These are phyloP conservation scores for Ranitomeya imitator DNA, from an alignment of 2,113 vertebrate species.

Conservation along the genomic window DNA sequence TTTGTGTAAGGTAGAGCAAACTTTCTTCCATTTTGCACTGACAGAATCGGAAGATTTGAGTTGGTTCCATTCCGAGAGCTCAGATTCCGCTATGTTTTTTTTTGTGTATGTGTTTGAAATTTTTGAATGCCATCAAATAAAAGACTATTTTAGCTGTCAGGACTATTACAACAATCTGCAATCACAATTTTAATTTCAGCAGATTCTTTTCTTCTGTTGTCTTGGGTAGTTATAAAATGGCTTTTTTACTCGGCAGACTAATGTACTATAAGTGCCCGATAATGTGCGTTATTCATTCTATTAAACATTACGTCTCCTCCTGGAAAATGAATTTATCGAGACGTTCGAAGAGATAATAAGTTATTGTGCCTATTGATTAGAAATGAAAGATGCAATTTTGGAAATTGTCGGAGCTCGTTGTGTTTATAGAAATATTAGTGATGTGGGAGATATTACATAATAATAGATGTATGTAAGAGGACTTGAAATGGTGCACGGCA, in stretches of 20 bases:
- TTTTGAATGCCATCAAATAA: slow-evolving; percentile 2
- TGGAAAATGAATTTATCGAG: slow-evolving; percentile 1
- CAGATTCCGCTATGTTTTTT: background rate
- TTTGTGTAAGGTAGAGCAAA: background rate
- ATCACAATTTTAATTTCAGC: slow-evolving; percentile 24
- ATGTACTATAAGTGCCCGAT: slow-evolving; percentile 54
- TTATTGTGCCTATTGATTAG: slow-evolving; percentile 31
- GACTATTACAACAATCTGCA: slow-evolving; percentile 13
- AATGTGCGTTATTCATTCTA: slow-evolving; percentile 45
- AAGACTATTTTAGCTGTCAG: slow-evolving; percentile 22
- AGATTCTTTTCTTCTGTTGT: background rate
- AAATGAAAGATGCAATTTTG: slow-evolving; percentile 24
- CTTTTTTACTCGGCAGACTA: slow-evolving; percentile 15
- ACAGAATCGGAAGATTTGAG: background rate
- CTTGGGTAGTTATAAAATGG: slow-evolving; percentile 13
- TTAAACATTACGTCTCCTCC: slow-evolving; percentile 41
- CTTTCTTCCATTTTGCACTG: background rate
- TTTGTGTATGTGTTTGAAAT: background rate
- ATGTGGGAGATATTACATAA: background rate
- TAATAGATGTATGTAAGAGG: background rate
- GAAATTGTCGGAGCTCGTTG: background rate
- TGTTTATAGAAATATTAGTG: background rate
- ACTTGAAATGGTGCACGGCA: background rate
- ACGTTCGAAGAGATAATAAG: slow-evolving; percentile 23
- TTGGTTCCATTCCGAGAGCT: background rate